Conservation (phyloP, 2,888 invertebrate species). For the Julus scanicus region DNA sequence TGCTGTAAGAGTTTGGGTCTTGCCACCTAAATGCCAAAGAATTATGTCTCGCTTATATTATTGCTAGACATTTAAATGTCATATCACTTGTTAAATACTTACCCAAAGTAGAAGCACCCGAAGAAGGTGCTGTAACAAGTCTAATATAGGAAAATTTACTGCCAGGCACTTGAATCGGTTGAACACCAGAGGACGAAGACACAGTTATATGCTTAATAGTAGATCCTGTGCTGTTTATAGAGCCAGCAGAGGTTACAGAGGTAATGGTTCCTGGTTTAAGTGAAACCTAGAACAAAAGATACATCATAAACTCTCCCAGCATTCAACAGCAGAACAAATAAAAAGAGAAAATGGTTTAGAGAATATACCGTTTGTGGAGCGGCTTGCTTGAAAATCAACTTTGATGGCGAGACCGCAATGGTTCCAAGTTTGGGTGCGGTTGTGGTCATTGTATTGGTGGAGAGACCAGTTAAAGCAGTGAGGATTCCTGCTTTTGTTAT, state of each 20-base stretch:
- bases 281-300: constrained; percentile 50
- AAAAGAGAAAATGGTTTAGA: not conserved
- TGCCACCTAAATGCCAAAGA: not conserved
- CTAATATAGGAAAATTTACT: constrained; percentile 67
- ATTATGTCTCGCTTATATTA: not conserved
- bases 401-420: constrained; percentile 64
- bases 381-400: constrained; percentile 64
- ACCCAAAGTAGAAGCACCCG: constrained; percentile 54
- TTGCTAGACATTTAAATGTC: not conserved
- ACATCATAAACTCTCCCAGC: not conserved
- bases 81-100: not conserved
- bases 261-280: constrained; percentile 41
- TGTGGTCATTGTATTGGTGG: constrained; percentile 58
- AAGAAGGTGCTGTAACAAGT: constrained; percentile 63
- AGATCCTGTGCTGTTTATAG: constrained; percentile 54
- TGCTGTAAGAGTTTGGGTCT: constrained; percentile 30
- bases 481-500: constrained; percentile 60
- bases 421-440: constrained; percentile 59
- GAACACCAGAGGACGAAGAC: constrained; percentile 57
- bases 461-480: constrained; percentile 58
- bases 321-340: not conserved
- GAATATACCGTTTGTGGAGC: not conserved
- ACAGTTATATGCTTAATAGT: constrained; percentile 57
- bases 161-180: constrained; percentile 64
- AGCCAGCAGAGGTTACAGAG: constrained; percentile 50